Conservation (phyloP, 2,797 vertebrate species). For the Micropoecilia bifurca region DNA sequence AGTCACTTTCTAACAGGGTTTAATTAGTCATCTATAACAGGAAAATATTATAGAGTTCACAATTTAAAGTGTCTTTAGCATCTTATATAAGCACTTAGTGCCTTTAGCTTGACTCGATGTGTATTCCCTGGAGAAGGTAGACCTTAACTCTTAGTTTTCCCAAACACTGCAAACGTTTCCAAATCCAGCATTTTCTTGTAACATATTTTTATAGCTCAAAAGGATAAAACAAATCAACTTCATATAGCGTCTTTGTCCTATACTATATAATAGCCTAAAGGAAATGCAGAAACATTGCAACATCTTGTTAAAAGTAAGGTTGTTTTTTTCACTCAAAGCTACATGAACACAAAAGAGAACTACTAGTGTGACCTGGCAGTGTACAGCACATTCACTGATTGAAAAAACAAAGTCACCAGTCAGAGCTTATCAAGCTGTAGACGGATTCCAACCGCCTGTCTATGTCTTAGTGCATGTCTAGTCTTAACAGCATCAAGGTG, state of each 20-base stretch:
- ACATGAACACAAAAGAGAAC: not conserved
- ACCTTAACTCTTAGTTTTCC: not conserved
- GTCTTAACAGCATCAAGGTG: conserved; percentile 8
- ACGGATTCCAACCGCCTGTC: not conserved
- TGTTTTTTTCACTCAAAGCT: not conserved
- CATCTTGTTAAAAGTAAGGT: not conserved
- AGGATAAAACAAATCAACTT: not conserved
- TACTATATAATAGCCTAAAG: not conserved
- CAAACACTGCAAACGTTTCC: not conserved
- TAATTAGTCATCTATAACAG: not conserved
- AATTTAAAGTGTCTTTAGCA: not conserved
- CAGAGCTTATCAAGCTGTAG: not conserved
- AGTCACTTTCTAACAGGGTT: not conserved
- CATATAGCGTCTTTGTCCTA: not conserved
- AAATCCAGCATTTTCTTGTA: not conserved
- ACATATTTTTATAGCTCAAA: not conserved
- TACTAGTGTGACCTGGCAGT: not conserved
- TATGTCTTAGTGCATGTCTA: not conserved
- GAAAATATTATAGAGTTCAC: not conserved
- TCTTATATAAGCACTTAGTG: not conserved
- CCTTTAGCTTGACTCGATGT: not conserved
- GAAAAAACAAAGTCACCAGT: not conserved
- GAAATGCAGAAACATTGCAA: not conserved
- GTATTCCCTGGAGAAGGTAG: not conserved
- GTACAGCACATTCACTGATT: not conserved